Evolutionary conservation across 2,888 invertebrate species (phyloP).

Genomic region (Pinctada fucata): DNA sequence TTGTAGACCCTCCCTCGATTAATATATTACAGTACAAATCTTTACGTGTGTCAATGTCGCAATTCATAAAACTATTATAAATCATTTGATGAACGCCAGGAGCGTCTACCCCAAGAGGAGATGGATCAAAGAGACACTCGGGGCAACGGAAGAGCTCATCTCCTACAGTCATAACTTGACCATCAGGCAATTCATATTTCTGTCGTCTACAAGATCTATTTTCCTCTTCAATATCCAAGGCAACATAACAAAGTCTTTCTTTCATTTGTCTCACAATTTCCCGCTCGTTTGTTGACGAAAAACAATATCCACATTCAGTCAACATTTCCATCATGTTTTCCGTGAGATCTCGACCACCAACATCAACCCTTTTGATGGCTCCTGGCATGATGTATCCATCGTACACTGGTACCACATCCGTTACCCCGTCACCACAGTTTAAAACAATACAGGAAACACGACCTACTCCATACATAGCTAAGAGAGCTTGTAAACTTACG

Average conservation of each 20-base stretch:
- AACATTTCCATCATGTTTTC: conserved; percentile 36
- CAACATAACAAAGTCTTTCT: conserved; percentile 22
- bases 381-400: conserved; percentile 44
- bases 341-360: conserved; percentile 47
- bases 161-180: conserved; percentile 21
- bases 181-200: conserved; percentile 51
- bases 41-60: too few relatives aligned
- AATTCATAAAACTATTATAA: too few relatives aligned
- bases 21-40: too few relatives aligned
- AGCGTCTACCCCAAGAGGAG: too few relatives aligned
- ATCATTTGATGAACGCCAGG: too few relatives aligned
- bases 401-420: too few relatives aligned
- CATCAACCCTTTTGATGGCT: conserved; percentile 53
- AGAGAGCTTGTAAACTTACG: too few relatives aligned
- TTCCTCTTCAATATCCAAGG: conserved; percentile 12
- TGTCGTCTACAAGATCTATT: conserved; percentile 82
- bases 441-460: too few relatives aligned
- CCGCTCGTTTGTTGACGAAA: conserved; percentile 78
- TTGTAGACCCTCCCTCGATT: too few relatives aligned
- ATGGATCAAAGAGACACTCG: conserved; percentile 22
- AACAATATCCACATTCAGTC: conserved; percentile 67
- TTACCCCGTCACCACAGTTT: too few relatives aligned
- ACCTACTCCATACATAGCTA: too few relatives aligned
- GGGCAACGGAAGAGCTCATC: conserved; percentile 55
- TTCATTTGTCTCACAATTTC: conserved; percentile 25